Evolutionary conservation across 2,797 vertebrate genomes (phyloP).

Genomic region (Acomys russatus): DNA sequence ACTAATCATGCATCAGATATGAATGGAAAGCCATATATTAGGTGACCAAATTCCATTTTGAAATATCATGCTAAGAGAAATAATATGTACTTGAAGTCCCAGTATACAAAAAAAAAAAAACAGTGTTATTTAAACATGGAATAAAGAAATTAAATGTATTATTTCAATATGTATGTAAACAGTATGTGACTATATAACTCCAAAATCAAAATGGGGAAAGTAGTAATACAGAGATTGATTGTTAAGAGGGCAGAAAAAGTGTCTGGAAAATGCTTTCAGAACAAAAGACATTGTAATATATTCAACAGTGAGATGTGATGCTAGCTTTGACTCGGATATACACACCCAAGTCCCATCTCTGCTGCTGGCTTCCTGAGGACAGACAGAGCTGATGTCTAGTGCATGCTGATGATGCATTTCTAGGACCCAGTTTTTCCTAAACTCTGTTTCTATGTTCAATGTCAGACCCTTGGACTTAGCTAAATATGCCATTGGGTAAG

Average conservation of each 20-base stretch:
- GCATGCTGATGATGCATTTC: neutral
- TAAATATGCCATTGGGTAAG: neutral
- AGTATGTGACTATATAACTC: neutral
- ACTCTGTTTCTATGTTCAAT: neutral
- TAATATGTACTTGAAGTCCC: slow-evolving; percentile 49
- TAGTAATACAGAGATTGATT: neutral
- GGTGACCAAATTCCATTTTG: slow-evolving; percentile 45
- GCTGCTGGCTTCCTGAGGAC: neutral
- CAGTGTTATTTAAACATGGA: slow-evolving; percentile 41
- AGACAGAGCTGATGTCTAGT: slow-evolving; percentile 28
- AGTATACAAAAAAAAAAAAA: slow-evolving; percentile 50
- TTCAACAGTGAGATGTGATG: neutral
- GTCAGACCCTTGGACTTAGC: neutral
- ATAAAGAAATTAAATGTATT: neutral
- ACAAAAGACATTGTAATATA: slow-evolving; percentile 45
- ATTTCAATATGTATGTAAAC: neutral
- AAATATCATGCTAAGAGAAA: slow-evolving; percentile 55
- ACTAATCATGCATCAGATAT: slow-evolving; percentile 59
- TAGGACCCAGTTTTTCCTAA: slow-evolving; percentile 28
- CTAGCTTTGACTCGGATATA: neutral
- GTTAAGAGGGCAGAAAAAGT: neutral
- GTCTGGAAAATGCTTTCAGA: slow-evolving; percentile 42
- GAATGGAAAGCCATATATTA: slow-evolving; percentile 45
- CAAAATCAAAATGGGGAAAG: slow-evolving; percentile 68
- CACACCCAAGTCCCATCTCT: neutral